Base-by-base conservation (phyloP, 2,888 invertebrate species). In the Leptopilina myrica region DNA sequence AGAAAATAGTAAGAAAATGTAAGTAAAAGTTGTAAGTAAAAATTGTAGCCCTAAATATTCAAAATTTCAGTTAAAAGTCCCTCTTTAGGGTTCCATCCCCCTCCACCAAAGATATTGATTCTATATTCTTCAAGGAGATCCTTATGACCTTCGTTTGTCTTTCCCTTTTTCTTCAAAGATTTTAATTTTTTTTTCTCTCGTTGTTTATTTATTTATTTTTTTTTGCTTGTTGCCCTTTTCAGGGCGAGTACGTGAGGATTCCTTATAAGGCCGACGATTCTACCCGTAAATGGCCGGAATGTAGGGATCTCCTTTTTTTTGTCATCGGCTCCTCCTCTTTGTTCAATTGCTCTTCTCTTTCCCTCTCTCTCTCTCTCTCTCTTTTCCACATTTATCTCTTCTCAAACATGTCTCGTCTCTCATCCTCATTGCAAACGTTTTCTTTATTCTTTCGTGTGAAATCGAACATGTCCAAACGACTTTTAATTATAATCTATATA, bases 291-390 rank as follows among this genome's bases (percentile, higher is more conserved):
- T 90, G 91, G 90, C 86, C 86, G 89, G 90, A 90, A 90, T 90
- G 90, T 90, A 89, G 90, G 89, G 90, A 90, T 89, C 89, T 87
- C 88, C 9, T 46, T 88, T 89, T 91, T 91, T 90, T 91, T 91
- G 89, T 88, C 90, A 90, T 89, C 87, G 89, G 87, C 88, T 83
- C 84, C 83, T 83, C 80, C 12, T 78, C 79, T 82, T 73, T 73
- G 64, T 64, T 20, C 64, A 64, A 64, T 64, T 73, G 78, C 49
- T 49, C 43, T 8, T 64, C 20, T 43, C 26, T 49, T 73, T n/a
- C 65, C 33, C 49, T 65, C 20, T 77, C 73, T 73, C 76, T 76
- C 59, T 14, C 26, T 53, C 26, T 53, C 69, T 53, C 14, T 73
- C 20, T 73, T 33, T 53, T 33, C 26, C 53, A 53, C 33, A 33